Conservation (phyloP, 2,888 invertebrate species). For the Meghimatium bilineatum region DNA sequence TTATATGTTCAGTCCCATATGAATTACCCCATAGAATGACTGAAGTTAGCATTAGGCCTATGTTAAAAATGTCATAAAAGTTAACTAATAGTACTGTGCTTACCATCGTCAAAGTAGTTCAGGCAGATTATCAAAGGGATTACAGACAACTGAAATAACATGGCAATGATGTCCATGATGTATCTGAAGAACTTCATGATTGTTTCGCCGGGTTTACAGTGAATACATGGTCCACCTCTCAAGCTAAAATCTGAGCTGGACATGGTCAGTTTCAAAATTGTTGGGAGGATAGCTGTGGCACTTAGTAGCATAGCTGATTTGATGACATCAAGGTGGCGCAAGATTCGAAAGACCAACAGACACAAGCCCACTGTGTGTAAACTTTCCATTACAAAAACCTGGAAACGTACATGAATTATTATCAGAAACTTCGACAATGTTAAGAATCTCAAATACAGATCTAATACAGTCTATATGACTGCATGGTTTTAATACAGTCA, state of each 20-base stretch:
- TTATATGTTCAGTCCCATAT: neutral
- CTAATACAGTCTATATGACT: too few relatives aligned
- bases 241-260: conserved; percentile 11
- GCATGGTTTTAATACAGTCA: too few relatives aligned
- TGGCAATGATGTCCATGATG: conserved; percentile 21
- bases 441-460: too few relatives aligned
- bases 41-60: neutral
- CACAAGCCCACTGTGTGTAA: conserved; percentile 68
- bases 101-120: conserved; percentile 45
- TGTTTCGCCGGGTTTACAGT: neutral
- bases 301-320: conserved; percentile 68
- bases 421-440: neutral
- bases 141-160: conserved; percentile 55
- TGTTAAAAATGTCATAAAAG: neutral
- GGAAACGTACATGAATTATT: conserved; percentile 36
- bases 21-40: neutral
- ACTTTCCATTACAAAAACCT: conserved; percentile 61
- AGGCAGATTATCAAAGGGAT: conserved; percentile 56
- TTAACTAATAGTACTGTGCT: neutral
- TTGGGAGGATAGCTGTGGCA: conserved; percentile 66
- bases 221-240: neutral
- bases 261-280: conserved; percentile 59
- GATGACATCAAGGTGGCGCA: conserved; percentile 68
- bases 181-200: neutral
- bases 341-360: conserved; percentile 69